Percentiles rank a stretch among this genome's conserved stretches.
These are phyloP conservation scores for Triops longicaudatus DNA, from an alignment of 1,140 invertebrate species.

Conservation along the genomic window DNA sequence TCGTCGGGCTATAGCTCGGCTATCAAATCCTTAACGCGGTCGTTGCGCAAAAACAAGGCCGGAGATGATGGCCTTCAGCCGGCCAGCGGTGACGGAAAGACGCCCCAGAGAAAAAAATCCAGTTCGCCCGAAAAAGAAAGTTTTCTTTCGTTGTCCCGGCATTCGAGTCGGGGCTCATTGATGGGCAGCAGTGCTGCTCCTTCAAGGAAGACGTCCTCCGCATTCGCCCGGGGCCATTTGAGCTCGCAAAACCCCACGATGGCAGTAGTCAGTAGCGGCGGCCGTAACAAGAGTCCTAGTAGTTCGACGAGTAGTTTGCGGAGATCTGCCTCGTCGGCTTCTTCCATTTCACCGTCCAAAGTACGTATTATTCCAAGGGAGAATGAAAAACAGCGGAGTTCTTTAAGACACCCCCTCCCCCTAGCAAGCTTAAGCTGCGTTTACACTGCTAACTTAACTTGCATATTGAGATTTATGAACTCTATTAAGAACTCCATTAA, in stretches of 20 bases:
- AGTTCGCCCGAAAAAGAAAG: conserved; percentile 8
- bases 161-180: conserved; percentile 25
- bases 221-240: conserved; percentile 1
- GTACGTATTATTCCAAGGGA: not conserved
- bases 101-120: not conserved
- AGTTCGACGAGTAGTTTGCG: conserved; percentile 24
- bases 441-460: too few relatives aligned
- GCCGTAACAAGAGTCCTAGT: conserved; percentile 17
- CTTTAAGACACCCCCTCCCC: not conserved
- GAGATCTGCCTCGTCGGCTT: conserved; percentile 23
- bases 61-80: not conserved
- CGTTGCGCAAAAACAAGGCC: not conserved
- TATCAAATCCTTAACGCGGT: conserved; percentile 18
- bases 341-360: conserved; percentile 23
- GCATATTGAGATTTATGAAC: too few relatives aligned
- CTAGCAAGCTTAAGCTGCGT: not conserved
- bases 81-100: not conserved
- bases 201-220: conserved; percentile 16
- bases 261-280: not conserved
- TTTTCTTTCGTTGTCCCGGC: conserved; percentile 16
- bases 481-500: too few relatives aligned
- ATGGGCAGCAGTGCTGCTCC: conserved; percentile 2
- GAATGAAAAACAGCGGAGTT: not conserved
- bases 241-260: not conserved
- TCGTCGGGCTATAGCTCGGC: conserved; percentile 26